Base-by-base conservation (phyloP, 2,113 vertebrate genomes). In the Gymnarchus niloticus region DNA sequence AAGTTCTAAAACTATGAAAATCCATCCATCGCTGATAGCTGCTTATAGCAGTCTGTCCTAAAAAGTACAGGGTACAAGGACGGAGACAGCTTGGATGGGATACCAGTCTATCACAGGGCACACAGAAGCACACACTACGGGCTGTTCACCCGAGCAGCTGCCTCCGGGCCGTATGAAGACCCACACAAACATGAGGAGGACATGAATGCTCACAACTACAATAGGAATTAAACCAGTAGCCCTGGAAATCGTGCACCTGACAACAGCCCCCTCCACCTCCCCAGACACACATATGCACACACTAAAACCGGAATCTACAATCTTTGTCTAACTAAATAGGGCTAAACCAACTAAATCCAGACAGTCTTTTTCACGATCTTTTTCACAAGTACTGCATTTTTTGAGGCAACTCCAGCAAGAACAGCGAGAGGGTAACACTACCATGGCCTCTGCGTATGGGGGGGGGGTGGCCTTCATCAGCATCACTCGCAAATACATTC, bases 1-100 rank as follows among this genome's bases (percentile, higher is more conserved):
- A 93, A 86, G 92, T 95, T 92, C 93, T 94, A 95, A 93, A 96
- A 94, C 93, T 95, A 95, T 95, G 96, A 6, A 73, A 73, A 73
- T 21, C 52, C 19, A 54, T 54, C 14, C 5, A 73, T 41, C 41
- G 33, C 3, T 33, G 10, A 12, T 7, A 41, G 17, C 14, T 41
- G 65, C 12, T 4, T 41, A 41, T 41, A 41, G 28, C 14, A 73
- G 65, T 9, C 33, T 41, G 41, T 73, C 33, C 14, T n/a, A 73
- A 73, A 73, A 73, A 3, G 14, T 28, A 73, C 28, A 73, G 91
- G 92, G 94, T 94, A 93, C 93, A 92, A 19, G 28, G 81, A 44
- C 46, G 28, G 83, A 21, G 76, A 17, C 33, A 0, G 4, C 61
- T 14, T 2, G 52, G 6, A 54, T 12, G 52, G 8, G 12, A 54